Percentiles rank a stretch among this genome's conserved stretches.
These are phyloP conservation scores for Drosophila eohydei DNA, from an alignment of 2,888 invertebrate genomes.

Conservation along the genomic window DNA sequence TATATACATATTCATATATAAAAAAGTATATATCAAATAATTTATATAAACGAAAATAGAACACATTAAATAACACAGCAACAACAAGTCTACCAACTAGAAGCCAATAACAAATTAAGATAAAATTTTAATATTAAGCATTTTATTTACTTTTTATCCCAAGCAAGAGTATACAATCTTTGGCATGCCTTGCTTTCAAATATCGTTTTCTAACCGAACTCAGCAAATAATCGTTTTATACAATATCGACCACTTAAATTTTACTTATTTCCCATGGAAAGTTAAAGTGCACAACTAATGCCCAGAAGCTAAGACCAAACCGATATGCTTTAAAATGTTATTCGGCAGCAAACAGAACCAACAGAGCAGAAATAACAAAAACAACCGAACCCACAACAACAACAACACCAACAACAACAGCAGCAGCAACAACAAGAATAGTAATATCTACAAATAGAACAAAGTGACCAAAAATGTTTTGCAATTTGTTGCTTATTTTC, in stretches of 20 bases:
- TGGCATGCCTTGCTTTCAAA: no score
- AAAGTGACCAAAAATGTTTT: slow-evolving; percentile 68
- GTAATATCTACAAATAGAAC: slow-evolving; percentile 48
- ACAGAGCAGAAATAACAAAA: slow-evolving; percentile 4
- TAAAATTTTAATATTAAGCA: not conserved
- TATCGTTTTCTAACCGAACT: not conserved
- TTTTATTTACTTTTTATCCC: not conserved
- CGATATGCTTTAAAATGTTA: not conserved
- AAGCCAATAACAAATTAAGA: no score
- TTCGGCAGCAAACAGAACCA: slow-evolving; percentile 2
- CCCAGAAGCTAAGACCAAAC: slow-evolving; percentile 11
- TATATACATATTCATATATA: no score
- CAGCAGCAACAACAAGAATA: slow-evolving; percentile 20
- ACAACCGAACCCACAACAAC: not conserved
- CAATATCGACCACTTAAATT: not conserved
- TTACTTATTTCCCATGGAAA: not conserved
- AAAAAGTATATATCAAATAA: no score
- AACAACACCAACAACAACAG: slow-evolving; percentile 30
- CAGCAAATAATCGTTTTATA: not conserved
- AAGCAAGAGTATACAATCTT: not conserved
- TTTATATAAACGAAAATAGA: no score
- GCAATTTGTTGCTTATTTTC: slow-evolving; percentile 64
- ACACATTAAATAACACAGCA: no score
- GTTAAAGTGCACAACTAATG: slow-evolving; percentile 45
- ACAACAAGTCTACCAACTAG: no score